Evolutionary conservation across 2,888 invertebrate species (phyloP).

Genomic region (Cryptocephalus primarius): DNA sequence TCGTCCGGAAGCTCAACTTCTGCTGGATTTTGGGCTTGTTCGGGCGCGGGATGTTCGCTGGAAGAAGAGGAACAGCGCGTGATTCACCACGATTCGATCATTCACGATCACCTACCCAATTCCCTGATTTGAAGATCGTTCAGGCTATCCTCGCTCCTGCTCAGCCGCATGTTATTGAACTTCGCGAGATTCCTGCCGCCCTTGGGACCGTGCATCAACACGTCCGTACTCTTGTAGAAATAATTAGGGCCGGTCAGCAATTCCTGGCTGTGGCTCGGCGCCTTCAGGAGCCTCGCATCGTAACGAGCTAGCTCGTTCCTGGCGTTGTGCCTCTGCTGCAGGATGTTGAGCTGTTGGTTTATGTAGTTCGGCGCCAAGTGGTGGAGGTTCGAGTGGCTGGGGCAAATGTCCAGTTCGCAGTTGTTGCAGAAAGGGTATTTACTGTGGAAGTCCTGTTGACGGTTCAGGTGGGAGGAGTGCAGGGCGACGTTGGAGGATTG

Average conservation of each 20-base stretch:
- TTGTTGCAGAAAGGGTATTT: slow-evolving; percentile 19
- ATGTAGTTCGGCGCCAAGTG: slow-evolving; percentile 26
- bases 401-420: slow-evolving; percentile 24
- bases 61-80: background rate
- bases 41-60: slow-evolving; percentile 2
- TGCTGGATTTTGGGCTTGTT: slow-evolving; percentile 6
- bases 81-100: background rate
- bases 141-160: slow-evolving; percentile 33
- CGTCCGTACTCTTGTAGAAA: slow-evolving; percentile 15
- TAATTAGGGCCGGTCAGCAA: slow-evolving; percentile 8
- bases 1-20: slow-evolving; percentile 5
- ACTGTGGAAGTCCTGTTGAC: slow-evolving; percentile 12
- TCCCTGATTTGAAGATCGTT: slow-evolving; percentile 23
- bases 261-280: slow-evolving; percentile 21
- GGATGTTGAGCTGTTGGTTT: slow-evolving; percentile 23
- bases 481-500: slow-evolving; percentile 27
- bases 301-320: background rate
- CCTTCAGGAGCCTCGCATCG: slow-evolving; percentile 4
- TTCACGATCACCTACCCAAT: slow-evolving; percentile 8
- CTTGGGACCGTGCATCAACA: slow-evolving; percentile 17
- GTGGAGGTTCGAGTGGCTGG: slow-evolving; percentile 27
- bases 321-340: slow-evolving; percentile 10
- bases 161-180: slow-evolving; percentile 25
- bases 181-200: slow-evolving; percentile 22
- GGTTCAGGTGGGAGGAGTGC: slow-evolving; percentile 26